Evolutionary conservation across 2,113 vertebrate species (phyloP).

Genomic region (Paramisgurnus dabryanus): DNA sequence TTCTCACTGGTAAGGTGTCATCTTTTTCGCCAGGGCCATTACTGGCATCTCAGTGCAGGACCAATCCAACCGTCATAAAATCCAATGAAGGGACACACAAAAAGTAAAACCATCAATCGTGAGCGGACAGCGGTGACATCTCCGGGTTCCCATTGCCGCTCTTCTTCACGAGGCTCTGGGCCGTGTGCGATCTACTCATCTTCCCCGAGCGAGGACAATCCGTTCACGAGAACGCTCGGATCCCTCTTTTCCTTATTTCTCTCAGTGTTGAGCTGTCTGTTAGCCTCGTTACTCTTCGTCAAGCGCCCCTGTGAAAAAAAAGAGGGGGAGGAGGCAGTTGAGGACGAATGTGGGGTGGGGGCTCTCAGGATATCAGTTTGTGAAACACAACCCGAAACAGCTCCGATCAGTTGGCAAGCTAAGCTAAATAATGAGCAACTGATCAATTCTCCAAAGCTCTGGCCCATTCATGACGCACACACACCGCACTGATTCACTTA

Average conservation of each 20-base stretch:
- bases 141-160: slow-evolving; percentile 61
- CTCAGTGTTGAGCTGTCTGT: slow-evolving; percentile 51
- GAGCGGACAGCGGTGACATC: slow-evolving; percentile 65
- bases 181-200: slow-evolving; percentile 66
- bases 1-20: slow-evolving; percentile 58
- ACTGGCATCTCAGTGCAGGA: slow-evolving; percentile 65
- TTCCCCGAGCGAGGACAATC: slow-evolving; percentile 68
- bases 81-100: slow-evolving; percentile 62
- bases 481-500: slow-evolving; percentile 48
- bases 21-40: slow-evolving; percentile 62
- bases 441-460: slow-evolving; percentile 61
- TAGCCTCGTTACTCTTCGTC: slow-evolving; percentile 64
- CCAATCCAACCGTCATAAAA: slow-evolving; percentile 62
- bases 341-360: slow-evolving; percentile 55
- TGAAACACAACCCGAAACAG: slow-evolving; percentile 53
- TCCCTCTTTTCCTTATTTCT: slow-evolving; percentile 60
- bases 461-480: slow-evolving; percentile 69
- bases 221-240: slow-evolving; percentile 58
- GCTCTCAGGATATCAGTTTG: slow-evolving; percentile 46
- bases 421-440: slow-evolving; percentile 62
- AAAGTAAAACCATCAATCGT: slow-evolving; percentile 66
- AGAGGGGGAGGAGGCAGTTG: slow-evolving; percentile 50
- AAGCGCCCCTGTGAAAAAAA: slow-evolving; percentile 65
- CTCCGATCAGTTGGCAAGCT: slow-evolving; percentile 64
- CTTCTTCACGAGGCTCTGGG: slow-evolving; percentile 58